These are phyloP conservation scores for Synergus itoensis DNA, from an alignment of 2,888 invertebrate species.

Conservation along the genomic window DNA sequence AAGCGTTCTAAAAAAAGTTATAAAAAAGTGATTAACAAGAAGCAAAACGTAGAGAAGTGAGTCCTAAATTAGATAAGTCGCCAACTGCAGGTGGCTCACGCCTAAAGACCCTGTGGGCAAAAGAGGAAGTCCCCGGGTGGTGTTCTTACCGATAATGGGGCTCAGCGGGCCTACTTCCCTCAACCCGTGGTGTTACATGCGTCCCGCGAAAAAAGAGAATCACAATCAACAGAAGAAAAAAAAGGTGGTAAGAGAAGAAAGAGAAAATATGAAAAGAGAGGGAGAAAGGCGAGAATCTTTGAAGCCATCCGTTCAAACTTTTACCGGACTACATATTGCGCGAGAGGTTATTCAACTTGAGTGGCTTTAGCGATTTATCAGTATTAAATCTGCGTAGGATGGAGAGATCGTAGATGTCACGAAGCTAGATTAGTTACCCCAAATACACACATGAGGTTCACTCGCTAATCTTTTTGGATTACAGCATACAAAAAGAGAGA, in stretches of 20 bases:
- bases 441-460: conserved; percentile 11
- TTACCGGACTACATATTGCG: conserved; percentile 28
- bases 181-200: conserved; percentile 21
- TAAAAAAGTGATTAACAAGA: conserved; percentile 31
- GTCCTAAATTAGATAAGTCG: conserved; percentile 63
- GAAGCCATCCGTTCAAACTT: conserved; percentile 18
- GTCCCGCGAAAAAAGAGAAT: conserved; percentile 8
- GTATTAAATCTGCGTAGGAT: conserved; percentile 30
- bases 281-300: conserved; percentile 37
- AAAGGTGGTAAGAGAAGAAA: conserved; percentile 13
- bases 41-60: conserved; percentile 44
- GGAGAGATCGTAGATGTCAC: conserved; percentile 17
- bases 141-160: conserved; percentile 55
- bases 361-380: conserved; percentile 18
- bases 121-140: conserved; percentile 55
- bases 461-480: not conserved
- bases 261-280: conserved; percentile 45
- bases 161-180: conserved; percentile 53
- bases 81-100: conserved; percentile 55
- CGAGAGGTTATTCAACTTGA: conserved; percentile 25
- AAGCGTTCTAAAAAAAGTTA: not conserved
- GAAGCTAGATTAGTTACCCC: conserved; percentile 19
- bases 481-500: not conserved
- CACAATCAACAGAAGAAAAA: conserved; percentile 13
- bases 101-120: conserved; percentile 46